Base-by-base conservation (phyloP, 2,797 vertebrate species). In the Cheirogaleus major region DNA sequence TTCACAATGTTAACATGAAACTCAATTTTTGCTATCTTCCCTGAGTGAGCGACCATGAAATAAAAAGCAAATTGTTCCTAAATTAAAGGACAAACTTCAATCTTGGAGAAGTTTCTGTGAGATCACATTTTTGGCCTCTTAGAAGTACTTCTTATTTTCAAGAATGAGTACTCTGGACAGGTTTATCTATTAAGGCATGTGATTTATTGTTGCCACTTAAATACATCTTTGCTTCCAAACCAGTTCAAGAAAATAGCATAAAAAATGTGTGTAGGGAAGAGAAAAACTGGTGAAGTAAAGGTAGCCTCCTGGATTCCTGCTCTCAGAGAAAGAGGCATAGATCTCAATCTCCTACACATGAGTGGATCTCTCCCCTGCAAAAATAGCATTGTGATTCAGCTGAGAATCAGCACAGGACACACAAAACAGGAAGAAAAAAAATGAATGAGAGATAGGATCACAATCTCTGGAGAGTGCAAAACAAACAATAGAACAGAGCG, bases 11-110 rank as follows among this genome's bases (percentile, higher is more conserved):
- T 88, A 83, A 38, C 50, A 61, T 32, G 18, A 1, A 23, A 55
- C 10, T 83, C 45, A 61, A 83, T 70, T 89, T 87, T 69, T 89
- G 69, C 13, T 23, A 7, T 32, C 27, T 93, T 61, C 57, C 43
- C 43, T 90, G 30, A 45, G 30, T 59, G 69, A 90, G 75, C 75
- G 20, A 52, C 43, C 67, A 80, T 72, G n/a, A 96, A 96, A 86
- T 86, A 17, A 93, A 84, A 38, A 67, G 48, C 38, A 57, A 75
- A n/a, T 61, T 88, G 23, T 59, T 78, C 59, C n/a, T 32, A 92
- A 89, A 78, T 81, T 76, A 87, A 89, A 82, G 15, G 35, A 75
- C 1, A 57, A 73, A n/a, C n/a, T 72, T 55, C 27, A 81, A 32
- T 75, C 38, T 41, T 75, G 38, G 5, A n/a, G 27, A 2, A 86